Percentiles rank a stretch among this genome's conserved stretches.
phyloP scores from a whole-genome alignment of 2,888 invertebrate genomes.

The Volucella inflata region DNA sequence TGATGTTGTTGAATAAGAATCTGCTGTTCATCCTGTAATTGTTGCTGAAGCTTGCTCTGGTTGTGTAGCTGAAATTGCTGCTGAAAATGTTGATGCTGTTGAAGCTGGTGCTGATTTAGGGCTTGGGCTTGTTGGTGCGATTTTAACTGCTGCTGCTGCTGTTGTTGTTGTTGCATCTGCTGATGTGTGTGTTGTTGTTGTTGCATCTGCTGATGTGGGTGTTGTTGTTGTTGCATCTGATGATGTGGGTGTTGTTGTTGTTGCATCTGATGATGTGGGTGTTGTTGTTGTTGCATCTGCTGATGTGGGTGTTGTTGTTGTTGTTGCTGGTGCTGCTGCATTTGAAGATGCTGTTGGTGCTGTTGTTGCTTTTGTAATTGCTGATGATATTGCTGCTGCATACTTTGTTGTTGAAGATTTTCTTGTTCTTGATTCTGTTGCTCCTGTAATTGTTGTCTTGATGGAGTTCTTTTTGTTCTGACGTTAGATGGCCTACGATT shows the following conservation, averaged over 20 bases:
- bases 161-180: conserved; percentile 21
- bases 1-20: conserved; percentile 48
- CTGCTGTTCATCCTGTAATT: conserved; percentile 48
- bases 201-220: conserved; percentile 16
- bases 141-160: conserved; percentile 8
- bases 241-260: conserved; percentile 32
- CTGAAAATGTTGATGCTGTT: conserved; percentile 55
- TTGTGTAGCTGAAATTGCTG: conserved; percentile 54
- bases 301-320: conserved; percentile 40
- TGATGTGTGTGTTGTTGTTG: conserved; percentile 22
- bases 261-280: conserved; percentile 19
- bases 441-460: conserved; percentile 56
- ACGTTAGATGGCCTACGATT: conserved; percentile 43
- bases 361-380: conserved; percentile 2
- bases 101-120: conserved; percentile 37
- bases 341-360: conserved; percentile 28
- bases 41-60: conserved; percentile 34
- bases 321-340: conserved; percentile 29
- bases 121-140: conserved; percentile 22
- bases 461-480: conserved; percentile 52
- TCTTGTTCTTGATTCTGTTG: conserved; percentile 30
- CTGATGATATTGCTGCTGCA: conserved; percentile 20
- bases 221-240: conserved; percentile 40
- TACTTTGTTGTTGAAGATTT: conserved; percentile 20
- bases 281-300: conserved; percentile 10